Base-by-base conservation (phyloP, 2,888 invertebrate species). In the Rhamnusium bicolor region DNA sequence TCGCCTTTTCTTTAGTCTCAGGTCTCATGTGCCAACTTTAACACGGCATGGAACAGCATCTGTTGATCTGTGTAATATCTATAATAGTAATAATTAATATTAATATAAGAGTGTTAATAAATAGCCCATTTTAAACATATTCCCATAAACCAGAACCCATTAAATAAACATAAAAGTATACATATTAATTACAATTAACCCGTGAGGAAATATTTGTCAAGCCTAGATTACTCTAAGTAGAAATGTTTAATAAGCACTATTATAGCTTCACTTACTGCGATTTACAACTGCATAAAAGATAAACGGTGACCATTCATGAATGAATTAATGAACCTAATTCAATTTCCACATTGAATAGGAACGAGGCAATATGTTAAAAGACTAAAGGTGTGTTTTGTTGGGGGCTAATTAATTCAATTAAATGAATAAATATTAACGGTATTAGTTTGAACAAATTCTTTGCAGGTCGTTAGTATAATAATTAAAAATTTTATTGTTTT, bases 181-280 rank as follows among this genome's bases (percentile, higher is more conserved):
- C 24, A 54, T 54, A 54, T 12, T 12, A 21, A 21, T 24, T 54
- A 24, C 27, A 19, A 54, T 27, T 21, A 54, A 21, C 12, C 24
- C 12, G 1, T 27, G 24, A 10, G 54, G 54, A 54, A 24, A 54
- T 54, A 54, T 54, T 54, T 54, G 54, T 24, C 24, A 24, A 27
- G 24, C 21, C 54, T 54, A 54, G 21, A 54, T 54, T 21, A 51
- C 19, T 27, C 1, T 54, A 54, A 54, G 54, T 54, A n/a, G 12
- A 51, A n/a, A 6, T 8, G 18, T 51, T 51, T 16, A 51, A 16
- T 16, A 51, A 51, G 14, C 16, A 51, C 4, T 16, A 16, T 47
- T 51, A 51, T 18, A 51, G 18, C 16, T 21, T 54, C 54, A 12
- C 54, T 24, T 54, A 51, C 12, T 19, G 51, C 8, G 12, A 21